Base-by-base conservation (phyloP, 2,888 invertebrate genomes). In the Stenolophus ochropezus region DNA sequence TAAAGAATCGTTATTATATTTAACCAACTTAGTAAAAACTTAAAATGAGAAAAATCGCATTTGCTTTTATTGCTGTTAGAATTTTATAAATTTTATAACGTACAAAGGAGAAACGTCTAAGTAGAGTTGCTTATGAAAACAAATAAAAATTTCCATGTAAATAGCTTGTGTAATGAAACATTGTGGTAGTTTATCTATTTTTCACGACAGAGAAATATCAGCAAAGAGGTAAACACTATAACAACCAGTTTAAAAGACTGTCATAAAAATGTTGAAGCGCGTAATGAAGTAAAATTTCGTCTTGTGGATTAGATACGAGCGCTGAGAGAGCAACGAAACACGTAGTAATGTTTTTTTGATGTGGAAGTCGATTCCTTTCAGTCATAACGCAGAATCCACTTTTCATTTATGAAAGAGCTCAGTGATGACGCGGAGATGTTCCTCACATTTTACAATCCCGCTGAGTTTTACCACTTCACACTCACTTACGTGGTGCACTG, bases 341-440 rank as follows among this genome's bases (percentile, higher is more conserved):
- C 51, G 53, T 53, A 76, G 76, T 76, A 76, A 76, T 76, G 76
- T 76, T 56, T 56, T 75, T 76, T 76, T 76, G 76, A 76, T 76
- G 76, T 76, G 42, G 33, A 58, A 76, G 76, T 56, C 76, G 76
- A 76, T 76, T 76, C 33, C 76, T 58, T 56, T 56, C 76, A 76
- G 76, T 76, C 76, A 76, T 76, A 76, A 76, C 76, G 58, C 58
- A 56, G 42, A 76, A 76, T 53, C 56, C 53, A 58, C 56, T 76
- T 76, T 76, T 76, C 76, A 76, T 76, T 76, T 76, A 76, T 76
- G 74, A 76, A 76, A 76, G 76, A 76, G 58, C 33, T 53, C 27
- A 53, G 53, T 76, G 58, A 76, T 76, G 76, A 76, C 76, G 76
- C 49, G 14, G 27, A 73, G 49, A 69, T 69, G 65, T 69, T 69